phyloP scores from a whole-genome alignment of 2,797 vertebrate genomes.

The Coccyzus lansbergi region DNA sequence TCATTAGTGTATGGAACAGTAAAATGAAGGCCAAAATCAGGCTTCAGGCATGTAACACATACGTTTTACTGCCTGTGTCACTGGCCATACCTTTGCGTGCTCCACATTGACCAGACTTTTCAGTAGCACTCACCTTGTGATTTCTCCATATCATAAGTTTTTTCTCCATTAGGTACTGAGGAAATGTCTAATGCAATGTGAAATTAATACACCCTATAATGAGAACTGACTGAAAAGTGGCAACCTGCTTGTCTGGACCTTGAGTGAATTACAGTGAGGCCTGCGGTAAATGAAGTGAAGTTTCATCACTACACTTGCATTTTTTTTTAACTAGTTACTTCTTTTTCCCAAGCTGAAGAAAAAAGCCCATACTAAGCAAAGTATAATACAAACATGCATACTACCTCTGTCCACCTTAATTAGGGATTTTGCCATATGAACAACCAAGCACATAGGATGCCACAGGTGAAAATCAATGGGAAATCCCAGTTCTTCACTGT shows the following conservation, averaged over 20 bases:
- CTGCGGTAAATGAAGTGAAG: not conserved
- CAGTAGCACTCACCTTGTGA: not conserved
- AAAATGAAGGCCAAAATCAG: not conserved
- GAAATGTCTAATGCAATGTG: not conserved
- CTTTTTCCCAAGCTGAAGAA: not conserved
- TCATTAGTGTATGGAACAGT: not conserved
- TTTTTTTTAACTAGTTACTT: not conserved
- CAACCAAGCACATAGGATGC: not conserved
- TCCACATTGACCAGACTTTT: not conserved
- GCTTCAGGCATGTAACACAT: not conserved
- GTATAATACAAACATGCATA: not conserved
- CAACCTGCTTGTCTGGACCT: not conserved
- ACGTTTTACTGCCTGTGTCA: not conserved
- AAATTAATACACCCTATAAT: not conserved
- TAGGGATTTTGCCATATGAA: not conserved
- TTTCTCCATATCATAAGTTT: not conserved
- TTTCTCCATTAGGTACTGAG: not conserved
- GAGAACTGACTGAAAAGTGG: not conserved
- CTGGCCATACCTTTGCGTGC: not conserved
- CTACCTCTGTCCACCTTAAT: not conserved
- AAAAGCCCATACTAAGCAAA: not conserved
- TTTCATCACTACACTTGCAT: not conserved
- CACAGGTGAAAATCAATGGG: accelerated
- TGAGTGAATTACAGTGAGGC: not conserved
- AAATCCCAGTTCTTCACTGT: not conserved